phyloP scores from a whole-genome alignment of 1,140 invertebrate genomes.

The Heliconius hewitsoni region DNA sequence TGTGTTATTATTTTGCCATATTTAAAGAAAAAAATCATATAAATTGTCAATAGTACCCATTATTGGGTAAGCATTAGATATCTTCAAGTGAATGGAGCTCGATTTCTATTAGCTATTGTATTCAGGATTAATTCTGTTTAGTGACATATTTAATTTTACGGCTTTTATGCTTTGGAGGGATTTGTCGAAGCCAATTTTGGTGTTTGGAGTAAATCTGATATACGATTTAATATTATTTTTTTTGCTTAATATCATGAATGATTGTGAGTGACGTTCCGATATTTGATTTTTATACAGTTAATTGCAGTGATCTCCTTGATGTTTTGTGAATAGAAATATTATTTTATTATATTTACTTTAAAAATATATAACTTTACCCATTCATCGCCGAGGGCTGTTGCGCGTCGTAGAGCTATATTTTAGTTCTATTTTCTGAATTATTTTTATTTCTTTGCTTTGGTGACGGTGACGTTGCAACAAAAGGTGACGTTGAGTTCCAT shows the following conservation, averaged over 20 bases:
- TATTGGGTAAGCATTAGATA: conserved; percentile 39
- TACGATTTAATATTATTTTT: background rate
- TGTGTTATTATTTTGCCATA: background rate
- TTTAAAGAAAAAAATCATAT: conserved; percentile 20
- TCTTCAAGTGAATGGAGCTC: conserved; percentile 45
- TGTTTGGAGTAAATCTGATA: conserved; percentile 14
- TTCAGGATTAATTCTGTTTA: conserved; percentile 46
- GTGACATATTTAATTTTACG: conserved; percentile 44
- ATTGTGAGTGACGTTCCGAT: background rate
- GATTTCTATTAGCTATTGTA: conserved; percentile 47
- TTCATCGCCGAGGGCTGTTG: no score
- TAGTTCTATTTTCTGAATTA: no score
- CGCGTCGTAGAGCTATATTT: no score
- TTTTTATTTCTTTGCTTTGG: no score
- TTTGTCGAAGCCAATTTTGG: conserved; percentile 10
- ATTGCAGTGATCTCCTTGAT: background rate
- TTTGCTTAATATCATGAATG: background rate
- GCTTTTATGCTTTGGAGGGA: conserved; percentile 21
- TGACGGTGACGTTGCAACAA: no score
- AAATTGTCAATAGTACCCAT: conserved; percentile 35
- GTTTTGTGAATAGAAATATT: background rate
- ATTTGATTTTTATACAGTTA: conserved; percentile 9
- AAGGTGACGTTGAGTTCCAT: no score
- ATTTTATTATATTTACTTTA: no score
- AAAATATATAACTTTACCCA: no score